Percentiles rank a stretch among this genome's conserved stretches.
These are phyloP conservation scores for Sminthurinus aureus DNA, from an alignment of 2,888 invertebrate genomes.

Conservation along the genomic window DNA sequence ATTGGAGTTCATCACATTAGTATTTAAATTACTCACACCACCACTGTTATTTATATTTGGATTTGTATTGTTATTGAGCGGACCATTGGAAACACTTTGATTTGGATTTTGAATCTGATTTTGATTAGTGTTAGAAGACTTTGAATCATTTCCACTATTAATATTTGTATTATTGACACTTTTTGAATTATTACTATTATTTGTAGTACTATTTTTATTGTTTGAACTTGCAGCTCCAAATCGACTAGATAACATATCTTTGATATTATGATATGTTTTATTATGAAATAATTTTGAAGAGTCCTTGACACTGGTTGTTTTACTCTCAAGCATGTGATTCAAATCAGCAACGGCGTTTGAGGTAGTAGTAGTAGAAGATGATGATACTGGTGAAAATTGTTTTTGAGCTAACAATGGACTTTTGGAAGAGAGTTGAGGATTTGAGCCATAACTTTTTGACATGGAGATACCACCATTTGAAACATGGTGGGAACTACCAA, in stretches of 20 bases:
- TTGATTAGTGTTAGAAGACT: slow-evolving; percentile 24
- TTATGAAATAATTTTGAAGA: slow-evolving; percentile 69
- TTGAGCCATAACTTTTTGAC: slow-evolving; percentile 42
- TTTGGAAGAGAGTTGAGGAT: slow-evolving; percentile 53
- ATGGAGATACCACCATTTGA: slow-evolving; percentile 20
- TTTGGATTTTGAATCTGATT: too few relatives aligned
- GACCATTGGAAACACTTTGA: slow-evolving; percentile 22
- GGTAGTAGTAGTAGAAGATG: slow-evolving; percentile 24
- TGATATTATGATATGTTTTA: slow-evolving; percentile 81
- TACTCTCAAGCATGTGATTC: slow-evolving; percentile 31
- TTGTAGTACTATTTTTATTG: slow-evolving; percentile 21
- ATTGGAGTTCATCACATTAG: slow-evolving; percentile 2
- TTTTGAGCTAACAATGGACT: slow-evolving; percentile 56
- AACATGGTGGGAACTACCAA: not conserved
- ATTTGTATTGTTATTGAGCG: slow-evolving; percentile 20
- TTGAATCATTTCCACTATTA: slow-evolving; percentile 4
- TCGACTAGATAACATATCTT: slow-evolving; percentile 82
- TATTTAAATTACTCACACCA: slow-evolving; percentile 8
- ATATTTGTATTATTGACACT: slow-evolving; percentile 12
- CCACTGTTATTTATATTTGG: not conserved
- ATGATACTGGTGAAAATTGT: slow-evolving; percentile 41
- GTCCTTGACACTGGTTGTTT: slow-evolving; percentile 43
- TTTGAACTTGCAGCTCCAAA: slow-evolving; percentile 66
- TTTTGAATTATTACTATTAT: slow-evolving; percentile 20
- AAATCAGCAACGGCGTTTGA: not conserved